These are phyloP conservation scores for Scaptomyza graminum DNA, from an alignment of 1,140 invertebrate genomes.

Conservation along the genomic window DNA sequence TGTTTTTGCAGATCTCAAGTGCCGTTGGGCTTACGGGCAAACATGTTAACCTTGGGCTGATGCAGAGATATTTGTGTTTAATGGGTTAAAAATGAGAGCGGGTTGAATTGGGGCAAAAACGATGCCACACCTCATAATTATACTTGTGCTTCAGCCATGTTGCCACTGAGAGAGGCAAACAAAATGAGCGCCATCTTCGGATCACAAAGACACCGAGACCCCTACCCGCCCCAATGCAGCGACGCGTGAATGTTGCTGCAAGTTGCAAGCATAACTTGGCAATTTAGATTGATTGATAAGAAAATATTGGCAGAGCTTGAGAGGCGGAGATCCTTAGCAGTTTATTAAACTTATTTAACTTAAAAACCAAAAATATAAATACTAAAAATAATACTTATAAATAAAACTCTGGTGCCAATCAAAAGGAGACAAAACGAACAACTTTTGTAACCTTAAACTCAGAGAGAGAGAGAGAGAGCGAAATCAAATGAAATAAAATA, in stretches of 20 bases:
- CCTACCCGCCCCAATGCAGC: not conserved
- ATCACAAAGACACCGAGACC: not conserved
- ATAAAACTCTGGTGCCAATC: slow-evolving; percentile 61
- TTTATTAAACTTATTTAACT: too few relatives aligned
- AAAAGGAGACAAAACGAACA: slow-evolving; percentile 65
- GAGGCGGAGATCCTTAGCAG: too few relatives aligned
- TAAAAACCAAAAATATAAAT: too few relatives aligned
- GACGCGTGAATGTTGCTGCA: slow-evolving; percentile 59
- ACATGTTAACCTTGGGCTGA: slow-evolving; percentile 53
- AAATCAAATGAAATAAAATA: too few relatives aligned
- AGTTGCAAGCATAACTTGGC: slow-evolving; percentile 37
- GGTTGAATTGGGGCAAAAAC: not conserved
- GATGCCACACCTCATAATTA: too few relatives aligned
- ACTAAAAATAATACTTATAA: not conserved
- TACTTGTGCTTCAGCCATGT: too few relatives aligned
- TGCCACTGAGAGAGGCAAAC: too few relatives aligned
- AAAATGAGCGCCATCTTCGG: slow-evolving; percentile 20
- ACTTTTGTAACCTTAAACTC: slow-evolving; percentile 46
- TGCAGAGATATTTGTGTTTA: slow-evolving; percentile 6
- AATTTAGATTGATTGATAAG: too few relatives aligned
- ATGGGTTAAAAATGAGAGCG: slow-evolving; percentile 61
- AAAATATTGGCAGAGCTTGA: slow-evolving; percentile 23
- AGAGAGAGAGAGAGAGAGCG: not conserved
- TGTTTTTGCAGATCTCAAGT: not conserved
- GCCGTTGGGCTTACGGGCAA: slow-evolving; percentile 8